A percentile compares a stretch with the other conserved stretches of the same genome.
These are phyloP conservation scores for Branchinecta lynchi DNA, from an alignment of 1,140 invertebrate species.

Conservation along the genomic window DNA sequence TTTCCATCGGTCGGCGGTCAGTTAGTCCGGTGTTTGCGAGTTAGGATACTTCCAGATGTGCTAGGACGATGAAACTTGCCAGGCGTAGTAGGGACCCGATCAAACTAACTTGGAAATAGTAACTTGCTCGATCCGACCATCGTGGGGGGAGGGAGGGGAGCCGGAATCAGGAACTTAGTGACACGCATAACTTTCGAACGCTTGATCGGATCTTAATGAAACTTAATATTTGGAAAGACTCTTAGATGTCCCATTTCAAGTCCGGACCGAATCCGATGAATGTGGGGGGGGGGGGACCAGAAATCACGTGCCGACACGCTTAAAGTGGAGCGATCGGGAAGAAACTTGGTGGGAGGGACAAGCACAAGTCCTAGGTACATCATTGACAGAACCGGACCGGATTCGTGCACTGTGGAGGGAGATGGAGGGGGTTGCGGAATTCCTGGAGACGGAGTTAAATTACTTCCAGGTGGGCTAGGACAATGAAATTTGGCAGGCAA, in stretches of 20 bases:
- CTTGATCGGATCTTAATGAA: not conserved
- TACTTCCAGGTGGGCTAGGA: too few species aligned
- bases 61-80: too few species aligned
- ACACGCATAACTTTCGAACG: not conserved
- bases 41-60: too few species aligned
- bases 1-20: too few species aligned
- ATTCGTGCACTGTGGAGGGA: not conserved
- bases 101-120: too few species aligned
- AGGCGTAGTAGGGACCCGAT: too few species aligned
- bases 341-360: conserved; percentile 4
- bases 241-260: conserved; percentile 1
- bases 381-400: not conserved
- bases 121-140: too few species aligned
- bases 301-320: not conserved
- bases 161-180: not conserved
- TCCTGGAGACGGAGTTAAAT: too few species aligned
- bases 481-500: too few species aligned
- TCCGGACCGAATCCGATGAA: not conserved
- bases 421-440: not conserved
- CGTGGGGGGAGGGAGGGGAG: not conserved
- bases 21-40: too few species aligned
- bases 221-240: conserved; percentile 7
- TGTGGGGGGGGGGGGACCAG: not conserved
- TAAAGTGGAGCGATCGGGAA: not conserved
- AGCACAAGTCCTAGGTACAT: not conserved